Base-by-base conservation (phyloP, 2,888 invertebrate genomes). In the Hyles lineata region DNA sequence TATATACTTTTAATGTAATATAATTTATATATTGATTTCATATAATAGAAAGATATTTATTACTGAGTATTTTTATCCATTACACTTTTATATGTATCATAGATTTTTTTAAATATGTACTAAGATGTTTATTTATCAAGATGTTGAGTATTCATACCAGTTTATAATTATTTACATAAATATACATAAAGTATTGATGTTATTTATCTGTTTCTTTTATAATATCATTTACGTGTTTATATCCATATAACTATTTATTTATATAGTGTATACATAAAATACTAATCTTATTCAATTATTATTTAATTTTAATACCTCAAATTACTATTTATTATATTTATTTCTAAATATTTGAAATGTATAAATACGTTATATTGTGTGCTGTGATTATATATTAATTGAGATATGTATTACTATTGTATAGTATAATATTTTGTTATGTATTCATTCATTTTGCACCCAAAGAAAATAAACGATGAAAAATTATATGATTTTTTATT, bases 401-500 rank as follows among this genome's bases (percentile, higher is more conserved):
- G 11, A 29, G 23, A 73, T 73, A 63, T 71, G 15, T 59, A 8
- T 21, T 17, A 50, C 43, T 50, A 15, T 70, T 71, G 1, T 61
- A 61, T 29, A 74, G 69, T 52, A 3, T 75, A 73, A 71, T 52
- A 2, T 25, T 25, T 58, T 23, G 61, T 43, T 35, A 70, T 71
- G 15, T 70, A 0, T 69, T 62, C 25, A 67, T 29, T 74, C 55
- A 76, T 81, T 77, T 72, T 73, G 83, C 85, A 85, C 82, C 73
- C 73, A 80, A 79, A 78, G 72, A 79, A 77, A 84, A 80, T 81
- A 80, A 80, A 79, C 55, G 58, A 59, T 55, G 74, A 21, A 21
- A 63, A 72, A 43, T 67, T 11, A 15, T 7, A 50, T 29, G 21
- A 7, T 4, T 25, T 25, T 71, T 60, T 19, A 43, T 50, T 59